phyloP scores from a whole-genome alignment of 23 tunicate species.

The Clavelina lepadiformis region DNA sequence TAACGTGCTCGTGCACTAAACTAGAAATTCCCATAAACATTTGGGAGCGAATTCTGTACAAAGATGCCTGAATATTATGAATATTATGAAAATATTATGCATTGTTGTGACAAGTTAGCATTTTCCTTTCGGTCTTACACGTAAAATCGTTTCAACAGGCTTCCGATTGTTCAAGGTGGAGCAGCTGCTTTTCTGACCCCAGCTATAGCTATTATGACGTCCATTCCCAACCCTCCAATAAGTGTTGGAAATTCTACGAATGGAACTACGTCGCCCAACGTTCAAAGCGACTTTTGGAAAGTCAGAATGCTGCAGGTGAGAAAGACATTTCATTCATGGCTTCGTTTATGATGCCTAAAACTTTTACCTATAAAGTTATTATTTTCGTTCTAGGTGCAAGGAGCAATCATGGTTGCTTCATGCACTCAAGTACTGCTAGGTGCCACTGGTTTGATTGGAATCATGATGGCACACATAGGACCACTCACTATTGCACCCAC shows the following conservation, averaged over 20 bases:
- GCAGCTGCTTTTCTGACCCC: conserved; percentile 76
- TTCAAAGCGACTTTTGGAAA: conserved; percentile 4
- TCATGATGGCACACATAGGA: conserved; percentile 67
- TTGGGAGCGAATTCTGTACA: no score
- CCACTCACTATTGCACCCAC: conserved; percentile 92
- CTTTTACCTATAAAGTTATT: no score
- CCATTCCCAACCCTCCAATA: conserved; percentile 3
- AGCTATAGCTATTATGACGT: conserved; percentile 50
- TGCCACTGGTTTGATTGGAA: conserved; percentile 65
- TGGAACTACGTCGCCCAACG: background rate
- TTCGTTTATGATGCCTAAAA: no score
- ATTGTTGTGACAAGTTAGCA: background rate
- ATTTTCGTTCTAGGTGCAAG: conserved; percentile 83
- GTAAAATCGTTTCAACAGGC: conserved; percentile 15
- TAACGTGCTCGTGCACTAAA: no score
- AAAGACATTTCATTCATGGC: no score
- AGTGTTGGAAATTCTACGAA: background rate
- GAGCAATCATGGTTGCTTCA: conserved; percentile 90
- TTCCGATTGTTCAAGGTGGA: conserved; percentile 90
- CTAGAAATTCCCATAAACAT: no score
- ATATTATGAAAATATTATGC: no score
- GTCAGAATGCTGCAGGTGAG: conserved; percentile 16
- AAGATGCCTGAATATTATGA: no score
- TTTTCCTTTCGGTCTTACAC: background rate
- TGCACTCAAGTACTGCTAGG: conserved; percentile 64